Conservation (phyloP, 2,888 invertebrate genomes). For the Biston betularia region DNA sequence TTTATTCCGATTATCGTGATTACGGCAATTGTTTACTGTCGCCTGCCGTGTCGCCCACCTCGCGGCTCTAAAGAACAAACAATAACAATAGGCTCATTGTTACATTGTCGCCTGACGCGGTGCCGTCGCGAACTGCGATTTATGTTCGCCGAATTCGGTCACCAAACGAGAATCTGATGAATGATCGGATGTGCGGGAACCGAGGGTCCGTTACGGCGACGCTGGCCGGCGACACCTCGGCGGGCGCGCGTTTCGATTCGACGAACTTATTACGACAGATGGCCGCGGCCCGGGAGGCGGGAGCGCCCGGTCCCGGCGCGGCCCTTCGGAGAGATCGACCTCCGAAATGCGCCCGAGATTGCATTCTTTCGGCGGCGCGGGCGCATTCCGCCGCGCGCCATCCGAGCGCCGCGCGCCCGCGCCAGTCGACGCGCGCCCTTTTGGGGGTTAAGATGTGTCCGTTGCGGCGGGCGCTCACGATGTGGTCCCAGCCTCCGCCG, state of each 20-base stretch:
- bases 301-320: conserved; percentile 74
- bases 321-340: conserved; percentile 83
- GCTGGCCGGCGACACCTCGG: conserved; percentile 70
- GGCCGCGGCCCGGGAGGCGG: conserved; percentile 79
- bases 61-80: conserved; percentile 27
- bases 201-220: conserved; percentile 73
- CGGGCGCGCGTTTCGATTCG: conserved; percentile 81
- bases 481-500: conserved; percentile 84
- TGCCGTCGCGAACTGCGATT: conserved; percentile 31
- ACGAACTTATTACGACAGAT: conserved; percentile 86
- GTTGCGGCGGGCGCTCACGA: conserved; percentile 82
- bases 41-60: conserved; percentile 21
- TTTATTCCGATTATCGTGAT: conserved; percentile 61
- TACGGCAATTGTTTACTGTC: conserved; percentile 64
- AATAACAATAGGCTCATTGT: conserved; percentile 46
- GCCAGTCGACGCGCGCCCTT: conserved; percentile 85
- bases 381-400: conserved; percentile 85
- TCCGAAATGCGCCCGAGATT: conserved; percentile 87
- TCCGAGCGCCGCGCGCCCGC: conserved; percentile 80
- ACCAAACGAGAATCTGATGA: conserved; percentile 53
- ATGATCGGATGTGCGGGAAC: conserved; percentile 67
- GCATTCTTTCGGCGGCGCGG: conserved; percentile 86
- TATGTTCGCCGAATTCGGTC: conserved; percentile 39
- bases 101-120: conserved; percentile 41
- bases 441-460: conserved; percentile 86